These are phyloP conservation scores for Mythimna loreyi DNA, from an alignment of 2,888 invertebrate genomes.

Conservation along the genomic window DNA sequence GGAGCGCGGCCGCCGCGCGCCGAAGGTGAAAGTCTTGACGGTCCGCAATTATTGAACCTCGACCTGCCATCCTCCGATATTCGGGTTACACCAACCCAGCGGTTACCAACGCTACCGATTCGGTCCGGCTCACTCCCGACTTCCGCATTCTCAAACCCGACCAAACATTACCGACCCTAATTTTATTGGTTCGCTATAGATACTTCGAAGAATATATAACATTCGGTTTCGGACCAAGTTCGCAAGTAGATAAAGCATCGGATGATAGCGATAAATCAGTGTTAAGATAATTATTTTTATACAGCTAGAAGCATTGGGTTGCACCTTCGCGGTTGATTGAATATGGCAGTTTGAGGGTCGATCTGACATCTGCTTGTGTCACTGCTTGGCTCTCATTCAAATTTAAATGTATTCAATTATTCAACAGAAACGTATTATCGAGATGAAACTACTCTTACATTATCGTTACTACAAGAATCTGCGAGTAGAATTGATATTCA, in stretches of 20 bases:
- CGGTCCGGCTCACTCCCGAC: conserved; percentile 66
- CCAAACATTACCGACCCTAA: conserved; percentile 54
- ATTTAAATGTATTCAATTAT: conserved; percentile 77
- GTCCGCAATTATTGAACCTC: conserved; percentile 88
- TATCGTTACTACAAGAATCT: conserved; percentile 45
- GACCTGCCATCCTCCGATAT: conserved; percentile 85
- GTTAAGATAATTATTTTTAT: conserved; percentile 64
- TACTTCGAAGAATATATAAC: conserved; percentile 33
- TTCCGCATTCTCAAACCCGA: conserved; percentile 74
- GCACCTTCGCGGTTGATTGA: conserved; percentile 86
- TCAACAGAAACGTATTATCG: conserved; percentile 53
- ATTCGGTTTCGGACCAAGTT: conserved; percentile 46
- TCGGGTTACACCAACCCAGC: conserved; percentile 75
- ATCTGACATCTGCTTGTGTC: conserved; percentile 78
- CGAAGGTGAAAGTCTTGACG: conserved; percentile 90
- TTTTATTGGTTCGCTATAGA: conserved; percentile 46
- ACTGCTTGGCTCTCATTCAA: conserved; percentile 83
- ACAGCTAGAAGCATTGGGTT: conserved; percentile 61
- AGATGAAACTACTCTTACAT: conserved; percentile 49
- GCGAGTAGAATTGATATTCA: conserved; percentile 30
- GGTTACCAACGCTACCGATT: conserved; percentile 62
- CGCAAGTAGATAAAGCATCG: conserved; percentile 50
- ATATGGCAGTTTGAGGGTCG: conserved; percentile 83
- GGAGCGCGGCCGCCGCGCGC: conserved; percentile 82
- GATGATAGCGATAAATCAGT: conserved; percentile 50